phyloP scores from a whole-genome alignment of 1,140 invertebrate genomes.

The Anoplophora glabripennis region DNA sequence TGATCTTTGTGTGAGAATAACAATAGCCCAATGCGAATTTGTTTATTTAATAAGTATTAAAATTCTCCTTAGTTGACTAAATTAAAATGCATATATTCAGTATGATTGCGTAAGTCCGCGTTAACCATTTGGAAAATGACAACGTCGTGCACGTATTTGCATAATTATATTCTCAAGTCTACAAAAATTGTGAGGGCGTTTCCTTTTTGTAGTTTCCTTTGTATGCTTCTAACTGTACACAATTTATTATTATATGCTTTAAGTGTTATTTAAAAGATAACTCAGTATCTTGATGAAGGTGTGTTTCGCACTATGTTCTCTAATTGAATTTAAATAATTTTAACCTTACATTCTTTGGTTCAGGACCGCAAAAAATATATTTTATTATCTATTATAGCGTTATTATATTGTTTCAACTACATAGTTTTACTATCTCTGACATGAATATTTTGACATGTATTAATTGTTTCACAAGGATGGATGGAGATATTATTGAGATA shows the following conservation, averaged over 20 bases:
- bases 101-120: constrained; percentile 19
- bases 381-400: constrained; percentile 4
- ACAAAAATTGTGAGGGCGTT: constrained; percentile 24
- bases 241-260: constrained; percentile 22
- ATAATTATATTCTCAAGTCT: constrained; percentile 26
- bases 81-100: constrained; percentile 9
- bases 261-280: constrained; percentile 18
- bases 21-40: neutral
- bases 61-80: constrained; percentile 6
- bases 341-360: neutral
- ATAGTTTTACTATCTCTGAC: constrained; percentile 2
- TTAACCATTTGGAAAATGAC: constrained; percentile 22
- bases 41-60: constrained; percentile 4
- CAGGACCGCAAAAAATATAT: neutral
- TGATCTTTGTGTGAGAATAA: too few species aligned
- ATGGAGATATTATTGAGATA: too few species aligned
- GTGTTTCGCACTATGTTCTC: constrained; percentile 5
- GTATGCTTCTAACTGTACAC: constrained; percentile 24
- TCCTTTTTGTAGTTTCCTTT: constrained; percentile 23
- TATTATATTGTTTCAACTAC: constrained; percentile 3
- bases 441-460: constrained; percentile 8
- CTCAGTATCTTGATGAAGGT: constrained; percentile 14
- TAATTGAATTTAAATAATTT: constrained; percentile 12
- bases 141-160: constrained; percentile 25
- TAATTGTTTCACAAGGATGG: neutral